Base-by-base conservation (phyloP, 2,888 invertebrate genomes). In the Caenorhabditis macrosperma region DNA sequence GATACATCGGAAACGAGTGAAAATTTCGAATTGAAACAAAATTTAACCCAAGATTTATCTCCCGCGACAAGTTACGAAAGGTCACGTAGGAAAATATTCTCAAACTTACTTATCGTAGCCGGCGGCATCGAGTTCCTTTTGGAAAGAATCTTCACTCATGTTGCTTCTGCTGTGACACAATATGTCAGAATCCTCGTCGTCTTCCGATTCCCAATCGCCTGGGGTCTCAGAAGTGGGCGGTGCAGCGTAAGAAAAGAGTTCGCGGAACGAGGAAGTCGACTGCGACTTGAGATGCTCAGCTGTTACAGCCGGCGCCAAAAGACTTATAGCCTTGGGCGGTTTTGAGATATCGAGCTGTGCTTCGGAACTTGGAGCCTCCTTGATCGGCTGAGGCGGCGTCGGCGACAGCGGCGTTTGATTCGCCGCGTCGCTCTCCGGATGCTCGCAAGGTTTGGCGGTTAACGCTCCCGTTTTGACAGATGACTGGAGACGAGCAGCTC, bases 41-140 rank as follows among this genome's bases (percentile, higher is more conserved):
- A 17, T 2, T n/a, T 28, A 12, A 38, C 52, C 7, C n/a, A 12
- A 7, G 1, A 30, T 5, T 12, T 10, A 55, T 4, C 17, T 0
- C 33, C 20, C 10, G 7, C 17, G 24, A n/a, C 1, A 24, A 15
- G 22, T 24, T 54, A 24, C 48, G 24, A 46, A 10, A 55, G 33
- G 28, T 38, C 30, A 30, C 35, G 46, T 9, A 5, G 24, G n/a
- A 20, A 17, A 3, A 57, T n/a, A 4, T 20, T 38, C 17, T n/a
- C 28, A 72, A 74, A 81, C 83, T 69, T 55, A 83, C 83, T 79
- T 71, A 67, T 82, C 82, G 64, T 83, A 83, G 2, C 60, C 63
- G n/a, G 78, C 60, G 1, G 71, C 78, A 20, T 80, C 72, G 44
- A 83, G 69, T 54, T 83, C 83, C 41, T 68, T 57, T 50, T 74